These are phyloP conservation scores for Aulostomus chinensis DNA, from an alignment of 2,797 vertebrate genomes.

Conservation along the genomic window DNA sequence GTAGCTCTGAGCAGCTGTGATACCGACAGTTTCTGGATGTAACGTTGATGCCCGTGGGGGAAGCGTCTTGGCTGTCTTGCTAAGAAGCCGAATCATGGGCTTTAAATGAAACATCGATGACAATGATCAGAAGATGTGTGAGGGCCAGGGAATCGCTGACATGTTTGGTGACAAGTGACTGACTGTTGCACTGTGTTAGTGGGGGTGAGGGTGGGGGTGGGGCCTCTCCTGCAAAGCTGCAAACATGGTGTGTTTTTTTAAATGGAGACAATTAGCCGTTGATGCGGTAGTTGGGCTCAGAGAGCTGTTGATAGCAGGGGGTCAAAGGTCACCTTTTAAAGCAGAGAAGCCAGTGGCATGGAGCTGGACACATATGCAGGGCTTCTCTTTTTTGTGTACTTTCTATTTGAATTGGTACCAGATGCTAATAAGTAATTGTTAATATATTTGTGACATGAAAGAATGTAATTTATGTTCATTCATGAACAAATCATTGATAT, in stretches of 20 bases:
- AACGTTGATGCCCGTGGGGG: constrained; percentile 4
- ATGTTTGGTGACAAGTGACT: constrained; percentile 49
- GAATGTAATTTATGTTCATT: not conserved
- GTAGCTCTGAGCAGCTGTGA: not conserved
- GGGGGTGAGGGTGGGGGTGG: not conserved
- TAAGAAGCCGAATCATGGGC: constrained; percentile 2
- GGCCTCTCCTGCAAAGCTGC: constrained; percentile 27
- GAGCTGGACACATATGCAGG: constrained; percentile 14
- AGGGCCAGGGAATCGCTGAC: constrained; percentile 14
- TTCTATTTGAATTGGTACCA: constrained; percentile 46
- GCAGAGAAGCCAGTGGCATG: constrained; percentile 55
- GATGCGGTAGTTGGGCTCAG: constrained; percentile 48
- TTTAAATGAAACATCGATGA: constrained; percentile 21
- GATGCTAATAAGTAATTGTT: constrained; percentile 49
- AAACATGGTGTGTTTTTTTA: constrained; percentile 38
- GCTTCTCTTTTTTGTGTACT: constrained; percentile 33
- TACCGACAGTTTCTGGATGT: constrained; percentile 1
- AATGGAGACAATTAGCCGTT: constrained; percentile 59
- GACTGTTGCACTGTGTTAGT: constrained; percentile 12
- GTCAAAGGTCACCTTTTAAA: constrained; percentile 67
- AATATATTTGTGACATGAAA: constrained; percentile 1
- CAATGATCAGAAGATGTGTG: constrained; percentile 7
- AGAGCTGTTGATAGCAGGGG: constrained; percentile 58
- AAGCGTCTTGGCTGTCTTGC: not conserved
- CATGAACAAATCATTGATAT: not conserved